Percentiles rank a stretch among this genome's conserved stretches.
These are phyloP conservation scores for Protodeltote pygarga DNA, from an alignment of 2,888 invertebrate genomes.

Conservation along the genomic window DNA sequence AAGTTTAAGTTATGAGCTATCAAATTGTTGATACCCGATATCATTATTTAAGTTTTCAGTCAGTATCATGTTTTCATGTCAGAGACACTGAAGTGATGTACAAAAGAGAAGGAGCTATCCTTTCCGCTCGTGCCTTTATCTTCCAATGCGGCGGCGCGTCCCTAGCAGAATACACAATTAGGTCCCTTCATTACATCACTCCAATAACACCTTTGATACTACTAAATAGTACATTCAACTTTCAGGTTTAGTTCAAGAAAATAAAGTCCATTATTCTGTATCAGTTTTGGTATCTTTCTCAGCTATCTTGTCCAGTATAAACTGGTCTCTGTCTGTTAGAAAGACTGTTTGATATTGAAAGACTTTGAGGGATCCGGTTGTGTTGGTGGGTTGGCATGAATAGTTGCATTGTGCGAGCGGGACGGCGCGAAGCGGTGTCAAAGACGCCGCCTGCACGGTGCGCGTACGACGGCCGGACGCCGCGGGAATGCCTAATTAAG, in stretches of 20 bases:
- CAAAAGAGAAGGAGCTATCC: slow-evolving; percentile 59
- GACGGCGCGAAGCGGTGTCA: slow-evolving; percentile 73
- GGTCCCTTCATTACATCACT: slow-evolving; percentile 85
- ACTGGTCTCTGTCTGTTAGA: slow-evolving; percentile 56
- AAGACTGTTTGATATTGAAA: slow-evolving; percentile 77
- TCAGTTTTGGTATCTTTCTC: slow-evolving; percentile 52
- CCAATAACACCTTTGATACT: slow-evolving; percentile 82
- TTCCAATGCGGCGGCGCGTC: slow-evolving; percentile 67
- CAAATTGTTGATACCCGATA: no score
- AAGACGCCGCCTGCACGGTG: slow-evolving; percentile 78
- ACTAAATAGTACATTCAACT: slow-evolving; percentile 26
- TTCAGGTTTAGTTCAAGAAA: slow-evolving; percentile 27
- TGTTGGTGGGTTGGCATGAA: slow-evolving; percentile 66
- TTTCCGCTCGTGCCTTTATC: slow-evolving; percentile 73
- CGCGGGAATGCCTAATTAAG: slow-evolving; percentile 85
- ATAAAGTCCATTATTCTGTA: slow-evolving; percentile 42
- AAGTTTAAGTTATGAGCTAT: no score
- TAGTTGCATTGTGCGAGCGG: slow-evolving; percentile 82
- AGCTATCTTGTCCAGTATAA: slow-evolving; percentile 58
- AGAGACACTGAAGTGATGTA: slow-evolving; percentile 51
- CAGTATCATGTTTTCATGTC: slow-evolving; percentile 36
- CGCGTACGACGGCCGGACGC: slow-evolving; percentile 82
- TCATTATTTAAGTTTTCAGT: slow-evolving; percentile 11
- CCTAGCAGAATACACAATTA: slow-evolving; percentile 84
- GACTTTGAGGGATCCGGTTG: slow-evolving; percentile 53